Evolutionary conservation across 92 coral and sea anemone species (phyloP), one percentile per base, ranked within the genome.

Genomic region (Nematostella vectensis): DNA sequence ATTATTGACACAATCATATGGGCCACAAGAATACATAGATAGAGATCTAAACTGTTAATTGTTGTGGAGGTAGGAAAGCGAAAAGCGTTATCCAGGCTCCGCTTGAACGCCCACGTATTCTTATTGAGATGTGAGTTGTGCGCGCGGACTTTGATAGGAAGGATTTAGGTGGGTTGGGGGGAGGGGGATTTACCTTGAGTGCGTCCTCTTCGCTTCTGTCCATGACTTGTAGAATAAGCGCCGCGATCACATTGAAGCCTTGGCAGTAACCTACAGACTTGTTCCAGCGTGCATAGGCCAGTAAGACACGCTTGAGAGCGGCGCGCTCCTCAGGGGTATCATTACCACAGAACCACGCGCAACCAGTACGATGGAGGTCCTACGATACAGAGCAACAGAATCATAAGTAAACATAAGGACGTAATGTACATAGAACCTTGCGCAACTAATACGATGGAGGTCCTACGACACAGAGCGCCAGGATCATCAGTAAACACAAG

Each of bases 341-440:
- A 33, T 85, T 83, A 27, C 91, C 89, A 58, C 99, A 93, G 51
- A 86, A 93, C 99, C 99, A 93, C 13, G 93, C 81, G 51, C 99
- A 93, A 1, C 99, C 99, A 2, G 99, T 93, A 22, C 99, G 83
- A 37, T 93, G 99, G 43, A 93, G 99, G 63, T 93, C 99, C 99
- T 93, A 55, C 1, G 55, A 4, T 48, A 20, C 19, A 29, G n/a
- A n/a, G n/a, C n/a, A n/a, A n/a, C n/a, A n/a, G n/a, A n/a, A n/a
- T n/a, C n/a, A n/a, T 31, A 20, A 24, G 10, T 10, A 27, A 6
- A 38, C 36, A 31, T 40, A 3, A 93, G 96, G 10, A 93, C 82
- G 58, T 93, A 96, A 33, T 85, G 88, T 24, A 86, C 89, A 58
- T 96, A 93, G 51, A 86, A 93, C 99, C 99, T 86, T 11, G 93